Conservation (phyloP, 2,888 invertebrate species). For the Galerucella nymphaeae region DNA sequence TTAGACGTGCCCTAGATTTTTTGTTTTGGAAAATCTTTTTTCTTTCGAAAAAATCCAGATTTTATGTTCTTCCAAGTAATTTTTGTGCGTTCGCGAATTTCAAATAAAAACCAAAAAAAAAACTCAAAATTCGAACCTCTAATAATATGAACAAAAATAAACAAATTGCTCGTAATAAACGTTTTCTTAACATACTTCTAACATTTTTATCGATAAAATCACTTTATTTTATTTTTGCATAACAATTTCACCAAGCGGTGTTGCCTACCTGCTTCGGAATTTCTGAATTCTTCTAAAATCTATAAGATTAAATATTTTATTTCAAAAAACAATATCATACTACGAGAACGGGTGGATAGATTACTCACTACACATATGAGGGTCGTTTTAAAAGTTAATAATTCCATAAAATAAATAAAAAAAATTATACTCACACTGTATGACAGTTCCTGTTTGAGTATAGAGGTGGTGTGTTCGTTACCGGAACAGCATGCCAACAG, state of each 20-base stretch:
- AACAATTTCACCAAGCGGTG: constrained; percentile 68
- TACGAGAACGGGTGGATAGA: too few species aligned
- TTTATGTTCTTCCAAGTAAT: not conserved
- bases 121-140: not conserved
- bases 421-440: constrained; percentile 66
- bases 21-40: too few species aligned
- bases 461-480: constrained; percentile 77
- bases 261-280: constrained; percentile 67
- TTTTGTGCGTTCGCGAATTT: constrained; percentile 13
- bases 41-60: too few species aligned
- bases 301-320: constrained; percentile 57
- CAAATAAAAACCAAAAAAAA: not conserved
- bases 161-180: constrained; percentile 36
- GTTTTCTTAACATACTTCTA: constrained; percentile 23
- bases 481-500: constrained; percentile 77
- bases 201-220: constrained; percentile 11
- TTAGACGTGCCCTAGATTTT: too few species aligned
- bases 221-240: constrained; percentile 46
- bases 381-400: constrained; percentile 7
- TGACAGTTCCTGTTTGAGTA: constrained; percentile 78
- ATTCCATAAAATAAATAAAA: too few species aligned
- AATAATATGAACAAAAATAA: constrained; percentile 19
- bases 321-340: too few species aligned
- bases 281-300: constrained; percentile 71
- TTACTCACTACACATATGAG: too few species aligned